Evolutionary conservation across 2,797 vertebrate genomes (phyloP).

Genomic region (Platyrinchus mystaceus): DNA sequence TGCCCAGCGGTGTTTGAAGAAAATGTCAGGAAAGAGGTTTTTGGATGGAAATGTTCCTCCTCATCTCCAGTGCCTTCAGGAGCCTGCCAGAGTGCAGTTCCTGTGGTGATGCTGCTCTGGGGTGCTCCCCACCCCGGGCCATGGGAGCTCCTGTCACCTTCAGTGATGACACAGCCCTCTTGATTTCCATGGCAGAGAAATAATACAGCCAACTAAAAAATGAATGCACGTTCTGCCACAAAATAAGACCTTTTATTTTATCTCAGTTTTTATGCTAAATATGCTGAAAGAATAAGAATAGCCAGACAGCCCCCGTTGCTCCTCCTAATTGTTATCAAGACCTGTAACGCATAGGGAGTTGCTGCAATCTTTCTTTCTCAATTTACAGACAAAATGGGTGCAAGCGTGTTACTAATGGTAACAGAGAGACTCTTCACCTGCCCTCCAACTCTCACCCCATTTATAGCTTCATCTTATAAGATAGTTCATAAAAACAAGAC

Average conservation of each 20-base stretch:
- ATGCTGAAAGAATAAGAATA: background rate
- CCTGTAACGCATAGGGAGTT: background rate
- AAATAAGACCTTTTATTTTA: slow-evolving; percentile 11
- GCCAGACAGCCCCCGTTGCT: background rate
- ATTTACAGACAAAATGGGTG: slow-evolving; percentile 21
- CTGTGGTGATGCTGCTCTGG: background rate
- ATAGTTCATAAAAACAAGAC: slow-evolving; percentile 29
- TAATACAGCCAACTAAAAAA: background rate
- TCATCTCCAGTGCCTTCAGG: background rate
- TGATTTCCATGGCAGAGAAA: background rate
- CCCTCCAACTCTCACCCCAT: slow-evolving; percentile 42
- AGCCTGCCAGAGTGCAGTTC: background rate
- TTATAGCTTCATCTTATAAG: background rate
- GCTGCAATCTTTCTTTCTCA: background rate
- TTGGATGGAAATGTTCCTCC: background rate
- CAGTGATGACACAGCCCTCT: accelerated
- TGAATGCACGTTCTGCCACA: background rate
- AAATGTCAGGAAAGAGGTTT: background rate
- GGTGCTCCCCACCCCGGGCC: accelerated
- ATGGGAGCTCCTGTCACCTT: background rate
- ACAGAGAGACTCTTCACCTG: slow-evolving; percentile 50
- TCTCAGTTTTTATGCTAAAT: background rate
- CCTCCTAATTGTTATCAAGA: slow-evolving; percentile 15
- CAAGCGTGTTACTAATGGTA: slow-evolving; percentile 41
- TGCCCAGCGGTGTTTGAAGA: background rate